These are phyloP conservation scores for Vicugna pacos DNA, from an alignment of 2,113 vertebrate species.

Conservation along the genomic window DNA sequence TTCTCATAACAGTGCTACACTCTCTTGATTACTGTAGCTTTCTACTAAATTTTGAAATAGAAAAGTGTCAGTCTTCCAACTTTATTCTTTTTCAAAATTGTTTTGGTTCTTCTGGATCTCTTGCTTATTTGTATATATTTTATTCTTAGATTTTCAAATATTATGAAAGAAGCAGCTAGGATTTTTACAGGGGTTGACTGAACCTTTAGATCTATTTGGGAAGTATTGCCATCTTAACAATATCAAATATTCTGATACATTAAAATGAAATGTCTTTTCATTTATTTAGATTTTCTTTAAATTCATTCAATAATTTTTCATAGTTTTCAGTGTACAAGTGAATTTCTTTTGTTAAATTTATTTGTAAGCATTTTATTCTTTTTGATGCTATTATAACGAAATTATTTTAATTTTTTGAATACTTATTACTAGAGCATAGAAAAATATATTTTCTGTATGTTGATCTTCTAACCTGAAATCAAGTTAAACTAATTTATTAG, in stretches of 20 bases:
- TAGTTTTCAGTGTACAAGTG: not conserved
- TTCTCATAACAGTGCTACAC: not conserved
- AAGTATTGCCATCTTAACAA: not conserved
- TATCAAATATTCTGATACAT: not conserved
- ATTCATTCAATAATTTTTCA: not conserved
- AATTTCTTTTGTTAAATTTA: constrained; percentile 1
- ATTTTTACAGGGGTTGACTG: not conserved
- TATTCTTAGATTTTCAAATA: not conserved
- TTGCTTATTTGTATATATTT: not conserved
- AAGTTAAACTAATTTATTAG: not conserved
- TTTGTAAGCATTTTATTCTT: not conserved
- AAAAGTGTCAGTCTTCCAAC: not conserved
- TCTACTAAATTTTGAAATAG: constrained; percentile 1
- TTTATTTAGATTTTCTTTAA: not conserved
- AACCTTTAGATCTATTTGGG: not conserved
- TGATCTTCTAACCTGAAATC: not conserved
- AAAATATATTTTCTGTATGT: not conserved
- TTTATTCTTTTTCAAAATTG: not conserved
- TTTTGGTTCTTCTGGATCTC: not conserved
- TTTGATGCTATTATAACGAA: not conserved
- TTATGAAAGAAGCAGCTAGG: not conserved
- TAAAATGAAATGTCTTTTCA: not conserved
- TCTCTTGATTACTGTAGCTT: not conserved
- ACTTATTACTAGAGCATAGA: not conserved
- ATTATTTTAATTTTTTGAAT: constrained; percentile 2